These are phyloP conservation scores for Mythimna pallens DNA, from an alignment of 2,888 invertebrate species.

Conservation along the genomic window DNA sequence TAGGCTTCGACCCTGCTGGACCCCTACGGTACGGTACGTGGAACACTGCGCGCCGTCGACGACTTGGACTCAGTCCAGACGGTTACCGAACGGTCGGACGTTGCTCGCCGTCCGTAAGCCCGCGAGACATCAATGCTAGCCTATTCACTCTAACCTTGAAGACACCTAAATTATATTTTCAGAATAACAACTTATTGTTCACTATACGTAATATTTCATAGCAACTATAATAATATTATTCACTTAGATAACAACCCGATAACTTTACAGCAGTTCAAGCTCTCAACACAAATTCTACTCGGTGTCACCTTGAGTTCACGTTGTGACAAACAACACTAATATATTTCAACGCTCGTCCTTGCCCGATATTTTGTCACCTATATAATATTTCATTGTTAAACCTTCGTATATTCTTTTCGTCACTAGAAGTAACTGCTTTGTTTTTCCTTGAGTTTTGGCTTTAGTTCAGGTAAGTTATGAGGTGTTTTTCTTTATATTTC, in stretches of 20 bases:
- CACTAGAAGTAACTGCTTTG: constrained; percentile 19
- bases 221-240: background rate
- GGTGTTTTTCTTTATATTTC: background rate
- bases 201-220: background rate
- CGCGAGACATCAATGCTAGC: too few species aligned
- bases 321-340: constrained; percentile 43
- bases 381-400: constrained; percentile 33
- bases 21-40: too few species aligned
- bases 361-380: constrained; percentile 28
- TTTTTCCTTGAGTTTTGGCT: constrained; percentile 13
- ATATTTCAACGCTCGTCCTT: constrained; percentile 38
- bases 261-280: constrained; percentile 9
- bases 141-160: too few species aligned
- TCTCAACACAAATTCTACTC: constrained; percentile 11
- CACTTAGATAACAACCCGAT: constrained; percentile 9
- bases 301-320: constrained; percentile 36
- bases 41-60: too few species aligned
- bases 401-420: constrained; percentile 6
- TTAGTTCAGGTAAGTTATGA: background rate
- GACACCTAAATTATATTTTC: too few species aligned
- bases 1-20: too few species aligned
- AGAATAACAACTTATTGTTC: background rate
- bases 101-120: too few species aligned
- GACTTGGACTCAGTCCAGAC: too few species aligned
- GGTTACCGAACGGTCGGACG: too few species aligned